Evolutionary conservation across 2,797 vertebrate genomes (phyloP).

Genomic region (Cyprinodon diabolis): DNA sequence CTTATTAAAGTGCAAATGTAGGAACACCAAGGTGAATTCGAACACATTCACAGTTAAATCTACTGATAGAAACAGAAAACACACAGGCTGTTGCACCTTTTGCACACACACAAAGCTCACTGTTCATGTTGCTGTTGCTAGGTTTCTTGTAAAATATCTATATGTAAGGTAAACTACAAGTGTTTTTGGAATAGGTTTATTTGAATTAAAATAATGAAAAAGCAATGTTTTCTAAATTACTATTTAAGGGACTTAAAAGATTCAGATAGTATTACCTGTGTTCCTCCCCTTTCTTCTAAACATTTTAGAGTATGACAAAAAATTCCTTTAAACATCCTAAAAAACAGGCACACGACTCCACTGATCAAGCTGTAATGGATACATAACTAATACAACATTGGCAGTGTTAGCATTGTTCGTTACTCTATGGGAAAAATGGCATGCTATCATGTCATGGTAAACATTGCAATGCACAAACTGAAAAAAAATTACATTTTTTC

Average conservation of each 20-base stretch:
- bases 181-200: background rate
- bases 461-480: too few species aligned
- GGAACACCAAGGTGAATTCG: slow-evolving; percentile 40
- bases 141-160: background rate
- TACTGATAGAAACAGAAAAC: background rate
- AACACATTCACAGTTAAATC: slow-evolving; percentile 42
- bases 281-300: background rate
- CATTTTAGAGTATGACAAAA: background rate
- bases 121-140: background rate
- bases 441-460: too few species aligned
- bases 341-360: too few species aligned
- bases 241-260: background rate
- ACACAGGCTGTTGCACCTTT: slow-evolving; percentile 17
- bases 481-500: too few species aligned
- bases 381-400: too few species aligned
- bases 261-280: background rate
- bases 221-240: background rate
- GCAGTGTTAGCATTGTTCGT: too few species aligned
- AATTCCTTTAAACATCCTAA: too few species aligned
- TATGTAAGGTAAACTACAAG: background rate
- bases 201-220: background rate
- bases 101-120: slow-evolving; percentile 23
- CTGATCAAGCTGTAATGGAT: too few species aligned
- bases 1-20: slow-evolving; percentile 40
- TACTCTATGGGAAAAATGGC: too few species aligned